Evolutionary conservation across 1,140 invertebrate species (phyloP), one percentile per base, ranked within the genome.

Genomic region (Scaptomyza graminum): DNA sequence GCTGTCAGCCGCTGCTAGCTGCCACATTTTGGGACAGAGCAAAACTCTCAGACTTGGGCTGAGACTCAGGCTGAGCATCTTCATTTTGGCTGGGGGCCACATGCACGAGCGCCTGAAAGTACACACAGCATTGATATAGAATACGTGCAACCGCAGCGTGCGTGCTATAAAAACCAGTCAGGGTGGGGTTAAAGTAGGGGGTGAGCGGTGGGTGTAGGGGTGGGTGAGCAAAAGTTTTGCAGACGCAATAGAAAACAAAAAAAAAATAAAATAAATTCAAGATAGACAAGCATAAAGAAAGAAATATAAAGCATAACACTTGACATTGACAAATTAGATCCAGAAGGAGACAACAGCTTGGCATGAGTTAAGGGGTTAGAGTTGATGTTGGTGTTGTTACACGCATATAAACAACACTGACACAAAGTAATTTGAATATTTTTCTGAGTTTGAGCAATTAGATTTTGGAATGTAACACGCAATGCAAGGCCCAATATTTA

Each of bases 311-410:
- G 90, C 90, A 90, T 90, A 90, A 87, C 87, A 90, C 87, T 90
- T 90, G 87, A 90, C 87, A 90, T 90, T 90, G 87, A 90, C 87
- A 90, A 90, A 90, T 90, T 90, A 90, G 87, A 90, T 90, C 64
- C 79, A 83, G 74, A 84, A 89, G 76, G 78, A 88, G 84, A 89
- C 84, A 88, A 77, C 69, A 79, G 69, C 46, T 22, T 43, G 37
- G 59, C 62, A 9, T 34, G 31, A 34, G 31, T 9, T 34, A 8
- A 34, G 31, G 7, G 31, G 1, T 34, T 41, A 4, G 37, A 12
- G n/a, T 41, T 5, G n/a, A 0, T 41, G n/a, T 12, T 41, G 37
- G 37, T 2, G 31, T 9, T 3, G 28, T 2, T 34, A 9, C 31
- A 34, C 31, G 9, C 31, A 34, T 22, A 3, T 22, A 11, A 34